A percentile compares a stretch with the other conserved stretches of the same genome.
phyloP scores from a whole-genome alignment of 1,140 invertebrate species.

The Condylostylus longicornis region DNA sequence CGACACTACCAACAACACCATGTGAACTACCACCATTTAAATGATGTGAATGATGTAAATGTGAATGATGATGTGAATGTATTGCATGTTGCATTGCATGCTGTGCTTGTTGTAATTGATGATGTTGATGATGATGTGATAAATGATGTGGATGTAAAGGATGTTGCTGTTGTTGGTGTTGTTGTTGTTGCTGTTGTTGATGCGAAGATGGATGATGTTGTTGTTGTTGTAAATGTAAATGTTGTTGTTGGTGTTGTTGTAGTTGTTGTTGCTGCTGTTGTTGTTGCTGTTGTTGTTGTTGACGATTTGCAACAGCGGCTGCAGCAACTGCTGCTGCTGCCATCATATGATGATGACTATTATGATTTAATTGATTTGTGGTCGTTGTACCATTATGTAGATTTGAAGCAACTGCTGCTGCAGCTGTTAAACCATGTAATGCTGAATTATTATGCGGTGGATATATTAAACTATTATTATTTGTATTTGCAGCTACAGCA shows the following conservation, averaged over 20 bases:
- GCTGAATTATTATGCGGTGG: constrained; percentile 31
- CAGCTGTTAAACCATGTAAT: constrained; percentile 29
- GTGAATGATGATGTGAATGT: constrained; percentile 27
- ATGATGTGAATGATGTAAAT: constrained; percentile 30
- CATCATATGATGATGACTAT: constrained; percentile 27
- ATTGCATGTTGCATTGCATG: no score
- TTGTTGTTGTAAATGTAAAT: constrained; percentile 14
- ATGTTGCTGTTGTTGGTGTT: constrained; percentile 14
- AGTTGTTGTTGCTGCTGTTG: constrained; percentile 15
- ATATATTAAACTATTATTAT: constrained; percentile 31
- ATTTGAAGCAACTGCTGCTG: no score
- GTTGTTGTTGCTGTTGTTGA: no score
- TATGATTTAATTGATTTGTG: constrained; percentile 17
- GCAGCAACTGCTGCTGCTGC: constrained; percentile 15
- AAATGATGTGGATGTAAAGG: neutral
- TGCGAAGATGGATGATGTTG: constrained; percentile 2
- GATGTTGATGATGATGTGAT: constrained; percentile 21
- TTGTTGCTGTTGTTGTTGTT: constrained; percentile 16
- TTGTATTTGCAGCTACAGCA: constrained; percentile 10
- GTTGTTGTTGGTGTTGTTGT: constrained; percentile 16
- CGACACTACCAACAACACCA: constrained; percentile 12
- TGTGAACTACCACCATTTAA: constrained; percentile 24
- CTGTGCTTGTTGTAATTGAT: constrained; percentile 27
- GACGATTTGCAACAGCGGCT: neutral
- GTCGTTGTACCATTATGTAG: constrained; percentile 19